Conservation (phyloP, 2,888 invertebrate genomes). For the Prosapia bicincta region DNA sequence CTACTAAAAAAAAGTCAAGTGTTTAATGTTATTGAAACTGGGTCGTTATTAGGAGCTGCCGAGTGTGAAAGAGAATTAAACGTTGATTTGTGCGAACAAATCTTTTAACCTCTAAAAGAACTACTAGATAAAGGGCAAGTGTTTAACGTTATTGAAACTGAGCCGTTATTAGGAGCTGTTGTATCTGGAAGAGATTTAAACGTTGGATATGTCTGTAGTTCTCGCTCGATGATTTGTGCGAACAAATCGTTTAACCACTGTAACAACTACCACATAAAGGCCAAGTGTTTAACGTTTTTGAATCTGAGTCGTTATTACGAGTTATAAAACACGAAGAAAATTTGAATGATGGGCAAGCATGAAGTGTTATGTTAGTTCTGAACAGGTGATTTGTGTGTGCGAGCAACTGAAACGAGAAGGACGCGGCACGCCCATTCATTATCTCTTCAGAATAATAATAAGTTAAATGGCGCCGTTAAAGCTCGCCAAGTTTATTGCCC, state of each 20-base stretch:
- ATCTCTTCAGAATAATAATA: constrained; percentile 2
- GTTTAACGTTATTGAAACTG: neutral
- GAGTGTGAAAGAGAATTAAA: neutral
- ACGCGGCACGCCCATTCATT: constrained; percentile 2
- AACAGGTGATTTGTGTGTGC: neutral
- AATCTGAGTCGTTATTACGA: neutral
- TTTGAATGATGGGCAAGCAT: neutral
- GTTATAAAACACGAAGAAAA: neutral
- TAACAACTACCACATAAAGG: neutral
- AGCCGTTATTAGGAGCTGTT: neutral
- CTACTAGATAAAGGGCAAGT: neutral
- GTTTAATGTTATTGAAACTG: neutral
- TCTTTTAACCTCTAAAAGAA: neutral
- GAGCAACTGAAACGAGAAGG: neutral
- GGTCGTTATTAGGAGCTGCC: neutral
- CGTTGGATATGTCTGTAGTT: too few species aligned
- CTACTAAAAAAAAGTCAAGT: neutral
- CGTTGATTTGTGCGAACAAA: neutral
- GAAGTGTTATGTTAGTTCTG: neutral
- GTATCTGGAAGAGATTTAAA: neutral
- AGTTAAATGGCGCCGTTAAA: constrained; percentile 2
- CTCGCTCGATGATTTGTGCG: neutral
- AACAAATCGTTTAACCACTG: neutral
- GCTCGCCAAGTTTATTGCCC: neutral
- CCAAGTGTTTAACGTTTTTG: neutral